Conservation (phyloP, 2,888 invertebrate species). For the Notodonta ziczac region DNA sequence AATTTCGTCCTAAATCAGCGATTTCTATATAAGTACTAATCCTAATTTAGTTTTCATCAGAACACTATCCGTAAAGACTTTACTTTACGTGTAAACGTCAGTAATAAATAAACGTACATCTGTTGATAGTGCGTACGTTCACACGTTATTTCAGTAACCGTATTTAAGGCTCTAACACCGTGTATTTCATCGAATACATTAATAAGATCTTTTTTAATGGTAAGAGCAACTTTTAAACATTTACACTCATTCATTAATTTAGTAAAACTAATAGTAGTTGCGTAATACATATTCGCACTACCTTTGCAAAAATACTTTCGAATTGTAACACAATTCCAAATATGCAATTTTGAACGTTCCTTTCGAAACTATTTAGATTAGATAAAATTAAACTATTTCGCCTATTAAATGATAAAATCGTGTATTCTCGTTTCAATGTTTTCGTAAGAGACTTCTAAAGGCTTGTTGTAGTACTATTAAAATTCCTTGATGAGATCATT, state of each 20-base stretch:
- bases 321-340: constrained; percentile 26
- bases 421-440: constrained; percentile 15
- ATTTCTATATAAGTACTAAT: no score
- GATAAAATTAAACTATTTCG: constrained; percentile 15
- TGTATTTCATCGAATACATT: neutral
- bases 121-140: no score
- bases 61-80: no score
- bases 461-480: constrained; percentile 4
- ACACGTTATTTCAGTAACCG: no score
- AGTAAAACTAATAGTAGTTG: neutral
- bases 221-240: neutral
- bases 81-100: no score
- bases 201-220: neutral
- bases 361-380: constrained; percentile 34
- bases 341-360: constrained; percentile 21
- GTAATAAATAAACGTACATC: no score
- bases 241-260: neutral
- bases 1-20: no score
- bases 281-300: constrained; percentile 6
- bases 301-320: constrained; percentile 14
- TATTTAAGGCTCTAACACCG: no score
- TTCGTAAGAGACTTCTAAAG: constrained; percentile 16
- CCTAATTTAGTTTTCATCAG: no score
- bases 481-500: constrained; percentile 15
- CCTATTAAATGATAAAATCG: constrained; percentile 22